Conservation (phyloP, 2,113 vertebrate genomes). For the Anolis carolinensis region DNA sequence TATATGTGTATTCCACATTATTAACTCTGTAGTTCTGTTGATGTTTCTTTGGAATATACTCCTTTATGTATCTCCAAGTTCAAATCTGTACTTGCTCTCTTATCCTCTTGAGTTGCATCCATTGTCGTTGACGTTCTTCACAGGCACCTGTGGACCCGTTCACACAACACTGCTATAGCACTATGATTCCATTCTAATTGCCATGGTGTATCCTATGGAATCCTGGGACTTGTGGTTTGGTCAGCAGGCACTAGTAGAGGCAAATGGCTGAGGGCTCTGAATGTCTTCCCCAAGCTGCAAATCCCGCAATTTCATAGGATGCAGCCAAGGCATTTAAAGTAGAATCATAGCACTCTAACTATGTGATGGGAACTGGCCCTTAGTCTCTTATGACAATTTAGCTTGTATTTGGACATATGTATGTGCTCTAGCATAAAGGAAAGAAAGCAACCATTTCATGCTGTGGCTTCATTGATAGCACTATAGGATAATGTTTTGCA, state of each 20-base stretch:
- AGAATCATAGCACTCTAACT: no score
- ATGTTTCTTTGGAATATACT: not conserved
- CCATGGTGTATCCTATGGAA: no score
- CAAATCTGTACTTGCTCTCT: not conserved
- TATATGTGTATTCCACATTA: no score
- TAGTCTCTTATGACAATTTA: conserved; percentile 24
- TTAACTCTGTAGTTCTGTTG: not conserved
- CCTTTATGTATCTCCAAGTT: not conserved
- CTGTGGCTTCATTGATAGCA: not conserved
- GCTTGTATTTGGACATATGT: conserved; percentile 40
- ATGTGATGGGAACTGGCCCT: no score
- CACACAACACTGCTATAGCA: no score
- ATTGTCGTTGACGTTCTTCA: not conserved
- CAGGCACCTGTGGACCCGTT: not conserved
- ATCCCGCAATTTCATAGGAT: no score
- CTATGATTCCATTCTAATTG: no score
- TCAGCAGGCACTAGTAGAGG: no score
- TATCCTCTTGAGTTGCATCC: accelerated
- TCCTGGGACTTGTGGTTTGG: no score
- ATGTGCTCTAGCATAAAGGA: conserved; percentile 40
- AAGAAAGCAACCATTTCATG: not conserved
- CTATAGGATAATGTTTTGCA: not conserved
- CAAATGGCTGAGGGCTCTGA: no score
- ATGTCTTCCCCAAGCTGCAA: no score
- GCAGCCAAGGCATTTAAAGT: no score